Percentiles rank a stretch among this genome's conserved stretches.
These are phyloP conservation scores for Calameuta pallipes DNA, from an alignment of 2,888 invertebrate genomes.

Conservation along the genomic window DNA sequence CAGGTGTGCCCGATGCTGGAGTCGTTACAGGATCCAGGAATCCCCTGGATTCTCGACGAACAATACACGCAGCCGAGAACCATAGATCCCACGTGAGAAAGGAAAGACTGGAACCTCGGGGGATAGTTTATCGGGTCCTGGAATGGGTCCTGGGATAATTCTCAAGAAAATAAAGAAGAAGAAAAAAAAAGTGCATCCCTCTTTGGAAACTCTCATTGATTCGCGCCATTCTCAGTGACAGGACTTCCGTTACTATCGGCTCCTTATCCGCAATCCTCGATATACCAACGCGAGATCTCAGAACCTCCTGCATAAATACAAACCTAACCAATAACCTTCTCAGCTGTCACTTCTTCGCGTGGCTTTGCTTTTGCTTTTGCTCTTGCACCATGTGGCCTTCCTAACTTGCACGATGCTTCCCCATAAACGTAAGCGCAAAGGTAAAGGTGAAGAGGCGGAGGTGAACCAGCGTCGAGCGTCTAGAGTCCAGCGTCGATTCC, in stretches of 20 bases:
- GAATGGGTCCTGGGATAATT: neutral
- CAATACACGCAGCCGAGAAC: neutral
- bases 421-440: neutral
- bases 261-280: neutral
- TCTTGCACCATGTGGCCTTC: neutral
- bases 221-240: neutral
- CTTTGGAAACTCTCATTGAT: neutral
- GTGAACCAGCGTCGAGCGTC: neutral
- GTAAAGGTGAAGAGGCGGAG: neutral
- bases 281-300: neutral
- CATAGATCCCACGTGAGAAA: neutral
- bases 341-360: neutral
- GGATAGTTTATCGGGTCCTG: neutral
- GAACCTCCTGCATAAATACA: neutral
- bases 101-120: neutral
- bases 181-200: neutral
- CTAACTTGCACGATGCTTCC: neutral
- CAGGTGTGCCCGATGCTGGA: slow-evolving; percentile 55
- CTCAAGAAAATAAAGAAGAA: neutral
- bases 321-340: neutral
- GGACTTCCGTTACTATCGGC: neutral
- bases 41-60: slow-evolving; percentile 27
- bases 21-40: slow-evolving; percentile 58
- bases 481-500: neutral
- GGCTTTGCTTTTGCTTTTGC: neutral